phyloP scores from a whole-genome alignment of 2,888 invertebrate genomes.

The Eupithecia dodoneata region DNA sequence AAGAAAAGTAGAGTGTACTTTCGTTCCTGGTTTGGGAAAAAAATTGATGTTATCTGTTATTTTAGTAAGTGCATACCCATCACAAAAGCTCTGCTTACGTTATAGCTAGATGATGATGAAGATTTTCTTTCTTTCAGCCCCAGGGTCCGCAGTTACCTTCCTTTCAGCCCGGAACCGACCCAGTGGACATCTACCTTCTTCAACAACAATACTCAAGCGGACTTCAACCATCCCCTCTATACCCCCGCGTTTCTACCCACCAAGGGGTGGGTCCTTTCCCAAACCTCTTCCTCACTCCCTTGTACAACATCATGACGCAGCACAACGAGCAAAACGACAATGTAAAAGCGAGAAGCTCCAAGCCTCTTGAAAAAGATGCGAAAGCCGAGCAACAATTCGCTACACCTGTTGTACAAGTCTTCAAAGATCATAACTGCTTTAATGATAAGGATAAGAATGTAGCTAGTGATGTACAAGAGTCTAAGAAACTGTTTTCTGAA shows the following conservation, averaged over 20 bases:
- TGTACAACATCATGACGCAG: slow-evolving; percentile 57
- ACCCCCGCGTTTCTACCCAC: slow-evolving; percentile 40
- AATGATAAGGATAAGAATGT: slow-evolving; percentile 47
- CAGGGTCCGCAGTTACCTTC: background rate
- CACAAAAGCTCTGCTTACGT: background rate
- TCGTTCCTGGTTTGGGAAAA: too few species aligned
- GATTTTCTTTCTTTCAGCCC: slow-evolving; percentile 1
- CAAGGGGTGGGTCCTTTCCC: slow-evolving; percentile 17
- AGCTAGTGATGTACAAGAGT: background rate
- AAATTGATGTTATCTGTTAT: too few species aligned
- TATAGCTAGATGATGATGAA: background rate
- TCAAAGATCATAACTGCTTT: slow-evolving; percentile 71
- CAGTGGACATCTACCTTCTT: slow-evolving; percentile 64
- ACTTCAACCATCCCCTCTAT: slow-evolving; percentile 43
- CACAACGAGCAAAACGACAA: slow-evolving; percentile 39
- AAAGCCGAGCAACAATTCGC: slow-evolving; percentile 53
- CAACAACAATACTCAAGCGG: slow-evolving; percentile 61
- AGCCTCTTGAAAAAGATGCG: slow-evolving; percentile 61
- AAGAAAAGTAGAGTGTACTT: too few species aligned
- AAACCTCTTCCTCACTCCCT: slow-evolving; percentile 44
- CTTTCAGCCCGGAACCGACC: slow-evolving; percentile 38
- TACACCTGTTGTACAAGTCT: slow-evolving; percentile 67
- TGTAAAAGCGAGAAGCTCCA: slow-evolving; percentile 35
- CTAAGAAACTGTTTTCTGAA: slow-evolving; percentile 6
- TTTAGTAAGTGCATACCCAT: background rate